These are phyloP conservation scores for Cylas formicarius DNA, from an alignment of 1,140 invertebrate genomes.

Conservation along the genomic window DNA sequence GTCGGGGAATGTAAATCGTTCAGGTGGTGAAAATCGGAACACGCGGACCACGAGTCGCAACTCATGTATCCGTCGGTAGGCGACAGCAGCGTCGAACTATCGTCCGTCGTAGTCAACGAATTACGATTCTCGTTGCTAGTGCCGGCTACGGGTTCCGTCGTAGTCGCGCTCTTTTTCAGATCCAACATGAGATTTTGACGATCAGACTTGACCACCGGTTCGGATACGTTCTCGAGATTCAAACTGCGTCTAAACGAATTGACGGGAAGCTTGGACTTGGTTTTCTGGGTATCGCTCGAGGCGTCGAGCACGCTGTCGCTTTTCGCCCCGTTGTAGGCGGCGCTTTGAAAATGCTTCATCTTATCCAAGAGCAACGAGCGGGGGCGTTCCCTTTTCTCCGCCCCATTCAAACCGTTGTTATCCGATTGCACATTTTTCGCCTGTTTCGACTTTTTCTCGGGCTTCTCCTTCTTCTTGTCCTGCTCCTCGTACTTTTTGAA, in stretches of 20 bases:
- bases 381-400: conserved; percentile 28
- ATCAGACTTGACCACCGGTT: conserved; percentile 26
- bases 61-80: conserved; percentile 55
- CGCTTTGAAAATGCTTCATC: conserved; percentile 27
- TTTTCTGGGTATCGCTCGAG: conserved; percentile 20
- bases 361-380: conserved; percentile 27
- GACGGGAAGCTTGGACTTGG: conserved; percentile 36
- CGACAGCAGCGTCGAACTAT: conserved; percentile 46
- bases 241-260: conserved; percentile 35
- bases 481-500: conserved; percentile 62
- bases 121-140: conserved; percentile 42
- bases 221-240: conserved; percentile 31
- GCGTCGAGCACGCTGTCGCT: conserved; percentile 16
- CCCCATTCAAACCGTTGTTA: conserved; percentile 7
- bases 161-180: conserved; percentile 49
- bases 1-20: conserved; percentile 44
- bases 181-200: conserved; percentile 59
- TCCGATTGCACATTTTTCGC: background rate
- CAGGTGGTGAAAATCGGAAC: conserved; percentile 47
- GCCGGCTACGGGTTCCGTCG: background rate
- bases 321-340: conserved; percentile 20
- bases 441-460: conserved; percentile 23
- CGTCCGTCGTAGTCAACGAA: conserved; percentile 38
- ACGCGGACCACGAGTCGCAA: conserved; percentile 62
- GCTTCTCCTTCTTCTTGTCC: conserved; percentile 38